Evolutionary conservation across 2,888 invertebrate genomes (phyloP), one percentile per base, ranked within the genome.

Genomic region (Teleiodes luculella): DNA sequence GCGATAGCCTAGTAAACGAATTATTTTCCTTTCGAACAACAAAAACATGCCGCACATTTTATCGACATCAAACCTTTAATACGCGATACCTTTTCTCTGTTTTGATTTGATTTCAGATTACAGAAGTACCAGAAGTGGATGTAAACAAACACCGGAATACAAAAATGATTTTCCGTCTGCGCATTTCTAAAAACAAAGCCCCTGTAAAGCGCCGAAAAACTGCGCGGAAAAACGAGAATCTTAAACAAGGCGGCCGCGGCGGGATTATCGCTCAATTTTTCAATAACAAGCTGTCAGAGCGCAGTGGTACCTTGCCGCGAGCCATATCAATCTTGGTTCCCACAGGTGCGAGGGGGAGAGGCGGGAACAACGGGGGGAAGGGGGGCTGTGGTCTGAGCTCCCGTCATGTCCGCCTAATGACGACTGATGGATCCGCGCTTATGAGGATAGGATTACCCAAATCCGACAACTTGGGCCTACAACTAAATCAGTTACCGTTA

Each of bases 211-310:
- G 2, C 49, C 51, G 51, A 57, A 52, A 54, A 52, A 54, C 33
- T 5, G 14, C n/a, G 20, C 31, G 50, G 61, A 57, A 64, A 67
- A 66, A 65, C 58, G 67, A 70, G 74, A 81, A 74, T 75, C 78
- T 80, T 78, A 76, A 80, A 80, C 74, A 78, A 72, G 70, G 68
- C 62, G 66, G 68, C 74, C 53, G 72, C 72, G 59, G 64, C 59
- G 78, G 80, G 82, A 83, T 85, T 86, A 86, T 85, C 83, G 76
- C 76, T 85, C 83, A 86, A 84, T 86, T 86, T 86, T 86, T 83
- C 86, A 84, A 84, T 86, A 86, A 85, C 75, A 80, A 76, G 69
- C 83, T 81, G 85, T 85, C 86, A 80, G 75, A 66, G 66, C 69
- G 68, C 70, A 68, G 76, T 67, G 67, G 68, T 64, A 65, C 68